Evolutionary conservation across 2,797 vertebrate species (phyloP), one percentile per base, ranked within the genome.

Genomic region (Premnoplex brunnescens): DNA sequence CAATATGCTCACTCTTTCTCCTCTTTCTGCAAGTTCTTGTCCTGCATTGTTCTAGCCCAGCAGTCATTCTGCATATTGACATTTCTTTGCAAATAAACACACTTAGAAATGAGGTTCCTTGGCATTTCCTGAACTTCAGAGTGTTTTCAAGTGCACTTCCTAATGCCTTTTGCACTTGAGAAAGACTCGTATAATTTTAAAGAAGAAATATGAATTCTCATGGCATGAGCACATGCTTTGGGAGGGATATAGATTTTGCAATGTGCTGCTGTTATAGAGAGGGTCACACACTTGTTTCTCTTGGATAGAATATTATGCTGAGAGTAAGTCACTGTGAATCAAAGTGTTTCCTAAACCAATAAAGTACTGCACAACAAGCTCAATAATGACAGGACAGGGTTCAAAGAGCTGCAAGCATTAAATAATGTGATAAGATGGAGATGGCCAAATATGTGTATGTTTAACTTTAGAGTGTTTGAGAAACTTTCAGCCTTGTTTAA

Each of bases 51-150:
- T 90, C 83, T 32, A 69, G 76, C 67, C 64, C 67, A 93, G 89
- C 82, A 87, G 74, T 78, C 59, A 27, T 52, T 58, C 62, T 30
- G 75, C 56, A 18, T 59, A 62, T 84, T 93, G 93, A 83, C 3
- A 2, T 76, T 71, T 72, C 79, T 84, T 46, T 85, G 91, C 80
- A 88, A 91, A 95, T 49, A 94, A 84, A 84, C 51, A 85, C 0
- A 0, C 48, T 91, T 27, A 88, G 82, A 93, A 95, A 91, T 80
- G 6, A 85, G n/a, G 74, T 79, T 83, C 59, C 64, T 81, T 91
- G 64, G 76, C 94, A 93, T 85, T 95, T 89, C 85, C 92, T 75
- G 87, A 88, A 78, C 62, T 84, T 86, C 64, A 43, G 62, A 76
- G 69, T 36, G 48, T 66, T 93, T 91, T 88, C n/a, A 75, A 87